A percentile compares a stretch with the other conserved stretches of the same genome.
Conservation (phyloP, 2,888 invertebrate species). For the Eupeodes latifasciatus region DNA sequence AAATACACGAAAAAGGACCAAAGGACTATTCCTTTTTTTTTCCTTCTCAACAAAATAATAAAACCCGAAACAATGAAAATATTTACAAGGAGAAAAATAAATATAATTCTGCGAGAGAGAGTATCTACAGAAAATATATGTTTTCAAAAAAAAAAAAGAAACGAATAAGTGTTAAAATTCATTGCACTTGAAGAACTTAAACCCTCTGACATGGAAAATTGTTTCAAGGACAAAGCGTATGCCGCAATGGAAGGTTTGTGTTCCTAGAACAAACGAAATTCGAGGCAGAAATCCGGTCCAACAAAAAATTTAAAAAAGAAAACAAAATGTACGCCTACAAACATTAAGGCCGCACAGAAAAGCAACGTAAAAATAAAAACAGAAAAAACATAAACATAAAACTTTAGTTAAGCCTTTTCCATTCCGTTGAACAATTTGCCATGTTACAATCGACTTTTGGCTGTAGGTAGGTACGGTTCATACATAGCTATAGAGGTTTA, state of each 20-base stretch:
- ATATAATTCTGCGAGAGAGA: not conserved
- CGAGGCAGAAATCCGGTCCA: constrained; percentile 17
- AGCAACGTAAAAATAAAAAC: constrained; percentile 17
- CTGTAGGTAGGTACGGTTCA: not conserved
- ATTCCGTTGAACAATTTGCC: constrained; percentile 72
- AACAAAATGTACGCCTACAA: constrained; percentile 50
- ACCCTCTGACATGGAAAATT: constrained; percentile 73
- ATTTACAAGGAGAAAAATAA: constrained; percentile 30
- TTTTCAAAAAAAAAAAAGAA: constrained; percentile 21
- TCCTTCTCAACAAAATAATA: constrained; percentile 20
- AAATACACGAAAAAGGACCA: constrained; percentile 52
- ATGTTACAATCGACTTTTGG: constrained; percentile 41
- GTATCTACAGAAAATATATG: not conserved
- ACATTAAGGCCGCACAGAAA: constrained; percentile 27
- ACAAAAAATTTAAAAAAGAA: constrained; percentile 24
- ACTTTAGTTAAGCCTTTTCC: constrained; percentile 75
- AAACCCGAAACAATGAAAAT: constrained; percentile 29
- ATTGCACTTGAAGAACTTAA: constrained; percentile 68
- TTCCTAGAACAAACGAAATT: constrained; percentile 61
- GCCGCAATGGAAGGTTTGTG: constrained; percentile 30
- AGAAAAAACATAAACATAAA: constrained; percentile 55
- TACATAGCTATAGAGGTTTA: not conserved
- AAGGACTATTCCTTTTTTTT: constrained; percentile 47
- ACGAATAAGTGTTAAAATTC: constrained; percentile 71
- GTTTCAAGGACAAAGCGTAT: constrained; percentile 75